Evolutionary conservation across 2,888 invertebrate genomes (phyloP), one percentile per base, ranked within the genome.

Genomic region (Kryphioiulus occultus): DNA sequence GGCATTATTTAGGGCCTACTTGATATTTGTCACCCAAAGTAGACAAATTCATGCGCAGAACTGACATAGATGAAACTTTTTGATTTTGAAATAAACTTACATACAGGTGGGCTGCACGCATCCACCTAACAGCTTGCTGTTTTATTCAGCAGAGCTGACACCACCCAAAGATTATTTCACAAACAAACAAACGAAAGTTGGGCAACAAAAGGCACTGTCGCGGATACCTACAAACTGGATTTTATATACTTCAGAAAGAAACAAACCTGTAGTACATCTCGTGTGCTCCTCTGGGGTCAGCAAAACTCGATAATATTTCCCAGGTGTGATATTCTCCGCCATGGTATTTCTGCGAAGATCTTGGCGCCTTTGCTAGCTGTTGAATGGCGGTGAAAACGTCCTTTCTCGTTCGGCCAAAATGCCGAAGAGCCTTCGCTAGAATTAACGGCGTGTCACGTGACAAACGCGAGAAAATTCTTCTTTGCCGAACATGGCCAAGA

Each of bases 301-400:
- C 30, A 78, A 26, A 78, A 78, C 22, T 68, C 59, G n/a, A 10
- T 68, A 78, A 78, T 78, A 78, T 78, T 78, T 78, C 15, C 78
- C 78, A 30, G 10, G 15, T 12, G 78, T 30, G 12, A 78, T 26
- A 15, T 30, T 78, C 78, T 78, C 78, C 78, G 78, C 78, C 78
- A 78, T 78, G 78, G 78, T 78, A 26, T 78, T 78, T 78, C 78
- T 78, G 78, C 78, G 78, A 22, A 78, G 78, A 78, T 78, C 78
- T 78, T 78, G 26, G 78, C 12, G 0, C 1, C 1, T 30, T 78
- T 78, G 3, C 59, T 68, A 22, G 22, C 3, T 68, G 10, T 9
- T 22, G 22, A 68, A 68, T 68, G 59, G 59, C 59, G 78, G 15
- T 10, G 12, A 44, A 44, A n/a, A 9, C 22, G 59, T 68, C 59